Evolutionary conservation across 2,888 invertebrate genomes (phyloP).

Genomic region (Apantesis nais): DNA sequence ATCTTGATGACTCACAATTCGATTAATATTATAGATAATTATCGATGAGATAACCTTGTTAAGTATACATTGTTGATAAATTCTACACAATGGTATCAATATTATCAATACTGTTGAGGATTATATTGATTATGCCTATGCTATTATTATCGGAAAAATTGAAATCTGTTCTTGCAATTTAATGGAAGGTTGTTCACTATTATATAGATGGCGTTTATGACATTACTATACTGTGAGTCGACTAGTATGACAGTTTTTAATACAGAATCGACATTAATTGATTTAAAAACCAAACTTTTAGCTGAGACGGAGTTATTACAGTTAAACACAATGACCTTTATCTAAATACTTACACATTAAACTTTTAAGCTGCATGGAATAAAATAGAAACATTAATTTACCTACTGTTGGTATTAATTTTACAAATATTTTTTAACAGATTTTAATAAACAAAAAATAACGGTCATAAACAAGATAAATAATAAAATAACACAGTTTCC

Average conservation of each 20-base stretch:
- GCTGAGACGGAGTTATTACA: constrained; percentile 45
- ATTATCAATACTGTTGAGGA: background rate
- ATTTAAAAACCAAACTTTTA: constrained; percentile 12
- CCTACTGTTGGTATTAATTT: too few species aligned
- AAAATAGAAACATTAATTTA: constrained; percentile 37
- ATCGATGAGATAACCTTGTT: background rate
- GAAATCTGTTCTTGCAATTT: background rate
- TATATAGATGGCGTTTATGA: background rate
- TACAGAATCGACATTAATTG: constrained; percentile 5
- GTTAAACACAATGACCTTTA: constrained; percentile 34
- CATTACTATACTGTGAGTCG: too few species aligned
- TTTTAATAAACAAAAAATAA: too few species aligned
- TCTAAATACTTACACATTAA: constrained; percentile 59
- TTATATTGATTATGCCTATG: background rate
- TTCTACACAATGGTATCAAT: background rate
- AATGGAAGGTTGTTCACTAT: background rate
- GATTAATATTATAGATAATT: background rate
- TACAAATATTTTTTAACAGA: too few species aligned
- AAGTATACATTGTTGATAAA: background rate
- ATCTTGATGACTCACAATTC: constrained; percentile 1
- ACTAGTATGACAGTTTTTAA: background rate
- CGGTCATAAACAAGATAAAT: too few species aligned
- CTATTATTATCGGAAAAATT: background rate
- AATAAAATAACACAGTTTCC: too few species aligned
- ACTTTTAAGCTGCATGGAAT: constrained; percentile 62